Percentiles rank a stretch among this genome's conserved stretches.
These are phyloP conservation scores for Amphipoea oculea DNA, from an alignment of 2,888 invertebrate genomes.

Conservation along the genomic window DNA sequence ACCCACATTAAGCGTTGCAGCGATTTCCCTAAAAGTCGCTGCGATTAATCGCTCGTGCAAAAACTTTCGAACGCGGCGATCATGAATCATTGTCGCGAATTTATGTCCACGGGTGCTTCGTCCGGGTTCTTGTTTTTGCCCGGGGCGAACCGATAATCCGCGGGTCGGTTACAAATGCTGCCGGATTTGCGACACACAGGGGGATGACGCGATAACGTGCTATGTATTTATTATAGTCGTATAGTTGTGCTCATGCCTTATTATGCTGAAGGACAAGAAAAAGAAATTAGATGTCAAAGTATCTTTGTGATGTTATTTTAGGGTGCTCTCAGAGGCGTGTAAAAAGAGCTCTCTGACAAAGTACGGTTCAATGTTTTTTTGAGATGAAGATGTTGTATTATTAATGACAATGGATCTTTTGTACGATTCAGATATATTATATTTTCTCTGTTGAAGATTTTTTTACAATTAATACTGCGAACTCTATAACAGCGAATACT, in stretches of 20 bases:
- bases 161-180: slow-evolving; percentile 82
- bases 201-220: slow-evolving; percentile 73
- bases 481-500: not conserved
- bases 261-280: slow-evolving; percentile 58
- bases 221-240: slow-evolving; percentile 67
- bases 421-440: not conserved
- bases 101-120: slow-evolving; percentile 82
- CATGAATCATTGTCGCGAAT: slow-evolving; percentile 89
- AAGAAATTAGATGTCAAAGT: slow-evolving; percentile 57
- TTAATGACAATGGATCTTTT: not conserved
- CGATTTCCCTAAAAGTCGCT: slow-evolving; percentile 78
- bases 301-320: slow-evolving; percentile 38
- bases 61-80: slow-evolving; percentile 84
- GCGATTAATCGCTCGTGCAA: slow-evolving; percentile 84
- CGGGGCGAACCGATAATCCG: slow-evolving; percentile 76
- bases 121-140: slow-evolving; percentile 82
- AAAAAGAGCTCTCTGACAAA: slow-evolving; percentile 27
- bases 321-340: not conserved
- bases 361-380: slow-evolving; percentile 22
- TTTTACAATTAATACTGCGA: not conserved
- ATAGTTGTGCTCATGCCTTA: slow-evolving; percentile 47
- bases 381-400: slow-evolving; percentile 10
- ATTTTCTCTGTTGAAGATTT: not conserved
- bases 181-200: slow-evolving; percentile 79
- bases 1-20: slow-evolving; percentile 61